Conservation (phyloP, 2,888 invertebrate genomes). For the Melipona bicolor region DNA sequence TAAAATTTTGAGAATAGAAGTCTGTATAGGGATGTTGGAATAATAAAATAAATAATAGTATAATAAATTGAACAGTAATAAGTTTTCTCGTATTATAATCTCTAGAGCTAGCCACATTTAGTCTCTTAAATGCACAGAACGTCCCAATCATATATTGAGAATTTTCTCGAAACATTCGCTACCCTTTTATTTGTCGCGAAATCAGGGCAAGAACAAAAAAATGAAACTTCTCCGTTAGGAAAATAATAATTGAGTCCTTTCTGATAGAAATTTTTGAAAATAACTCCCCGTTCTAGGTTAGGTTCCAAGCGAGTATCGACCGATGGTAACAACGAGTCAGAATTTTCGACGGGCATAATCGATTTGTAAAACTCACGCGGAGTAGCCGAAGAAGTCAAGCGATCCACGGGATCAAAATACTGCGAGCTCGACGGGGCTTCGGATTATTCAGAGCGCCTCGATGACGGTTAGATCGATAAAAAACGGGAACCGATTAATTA, state of each 20-base stretch:
- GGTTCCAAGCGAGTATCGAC: background rate
- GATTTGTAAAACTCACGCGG: slow-evolving; percentile 19
- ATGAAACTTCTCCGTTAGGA: background rate
- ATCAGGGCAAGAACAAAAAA: background rate
- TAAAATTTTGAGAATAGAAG: background rate
- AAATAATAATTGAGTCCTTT: background rate
- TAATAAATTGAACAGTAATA: background rate
- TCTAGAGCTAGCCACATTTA: no score
- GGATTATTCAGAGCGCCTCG: slow-evolving; percentile 60
- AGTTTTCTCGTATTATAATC: no score
- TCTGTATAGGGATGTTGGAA: background rate
- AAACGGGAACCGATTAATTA: slow-evolving; percentile 62
- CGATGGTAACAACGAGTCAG: background rate
- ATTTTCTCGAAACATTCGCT: background rate
- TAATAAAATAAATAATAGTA: background rate
- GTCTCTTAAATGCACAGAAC: no score
- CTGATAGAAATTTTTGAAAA: background rate
- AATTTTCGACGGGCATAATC: background rate
- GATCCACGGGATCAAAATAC: slow-evolving; percentile 54
- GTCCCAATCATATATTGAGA: background rate
- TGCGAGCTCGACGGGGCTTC: slow-evolving; percentile 42
- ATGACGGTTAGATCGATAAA: slow-evolving; percentile 61
- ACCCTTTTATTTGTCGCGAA: background rate
- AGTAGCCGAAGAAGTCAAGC: slow-evolving; percentile 28
- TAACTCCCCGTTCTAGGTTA: no score